Percentiles rank a stretch among this genome's conserved stretches.
Conservation (phyloP, 2,797 vertebrate species). For the Myotis planiceps region DNA sequence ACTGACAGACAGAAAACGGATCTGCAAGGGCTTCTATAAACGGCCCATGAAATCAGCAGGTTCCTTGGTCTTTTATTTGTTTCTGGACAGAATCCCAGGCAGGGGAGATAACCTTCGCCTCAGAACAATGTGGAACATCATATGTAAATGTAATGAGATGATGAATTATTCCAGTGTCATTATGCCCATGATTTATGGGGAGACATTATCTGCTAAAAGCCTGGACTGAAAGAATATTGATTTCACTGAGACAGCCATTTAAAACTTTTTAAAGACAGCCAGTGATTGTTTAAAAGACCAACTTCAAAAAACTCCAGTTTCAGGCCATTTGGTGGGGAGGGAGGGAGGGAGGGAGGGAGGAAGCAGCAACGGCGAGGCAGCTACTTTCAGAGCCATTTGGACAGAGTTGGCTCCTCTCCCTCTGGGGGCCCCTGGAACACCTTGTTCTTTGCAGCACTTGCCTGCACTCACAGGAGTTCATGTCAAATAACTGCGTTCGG, state of each 20-base stretch:
- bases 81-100: constrained; percentile 82
- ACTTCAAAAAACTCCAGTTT: constrained; percentile 45
- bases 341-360: background rate
- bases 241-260: constrained; percentile 68
- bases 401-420: background rate
- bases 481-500: background rate
- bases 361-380: background rate
- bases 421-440: background rate
- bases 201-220: constrained; percentile 74
- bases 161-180: constrained; percentile 78
- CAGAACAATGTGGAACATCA: constrained; percentile 68
- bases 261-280: constrained; percentile 70
- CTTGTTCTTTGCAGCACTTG: background rate
- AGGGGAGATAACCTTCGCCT: constrained; percentile 80
- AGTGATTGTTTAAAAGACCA: constrained; percentile 69
- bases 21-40: constrained; percentile 67
- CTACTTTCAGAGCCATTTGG: background rate
- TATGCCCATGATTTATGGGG: constrained; percentile 76
- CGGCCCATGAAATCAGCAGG: constrained; percentile 78
- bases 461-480: background rate
- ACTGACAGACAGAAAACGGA: constrained; percentile 81
- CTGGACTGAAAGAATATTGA: constrained; percentile 64
- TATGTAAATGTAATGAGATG: constrained; percentile 79
- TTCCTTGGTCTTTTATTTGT: constrained; percentile 80
- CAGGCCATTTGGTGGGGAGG: background rate